phyloP scores from a whole-genome alignment of 2,113 vertebrate genomes.

The Urocynchramus pylzowi region DNA sequence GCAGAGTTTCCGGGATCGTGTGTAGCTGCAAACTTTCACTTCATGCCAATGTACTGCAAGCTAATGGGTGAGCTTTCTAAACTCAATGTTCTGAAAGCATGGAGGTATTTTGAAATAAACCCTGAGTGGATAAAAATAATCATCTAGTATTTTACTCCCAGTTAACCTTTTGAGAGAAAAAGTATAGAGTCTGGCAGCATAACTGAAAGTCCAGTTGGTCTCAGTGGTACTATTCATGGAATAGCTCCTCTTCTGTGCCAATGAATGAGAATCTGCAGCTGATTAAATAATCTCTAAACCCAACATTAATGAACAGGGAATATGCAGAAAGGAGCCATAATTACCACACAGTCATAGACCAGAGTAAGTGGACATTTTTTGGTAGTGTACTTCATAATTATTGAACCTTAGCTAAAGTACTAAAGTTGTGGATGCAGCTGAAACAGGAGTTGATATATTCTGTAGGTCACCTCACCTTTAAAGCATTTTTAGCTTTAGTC shows the following conservation, averaged over 20 bases:
- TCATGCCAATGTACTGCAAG: background rate
- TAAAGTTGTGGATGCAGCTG: background rate
- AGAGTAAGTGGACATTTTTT: background rate
- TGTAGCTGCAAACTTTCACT: slow-evolving; percentile 60
- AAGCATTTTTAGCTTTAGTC: background rate
- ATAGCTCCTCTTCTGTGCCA: background rate
- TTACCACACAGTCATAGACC: background rate
- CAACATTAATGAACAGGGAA: background rate
- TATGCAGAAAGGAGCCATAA: background rate
- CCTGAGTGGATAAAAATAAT: slow-evolving; percentile 17
- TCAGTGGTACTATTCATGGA: background rate
- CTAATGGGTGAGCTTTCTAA: slow-evolving; percentile 27
- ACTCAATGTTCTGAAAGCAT: background rate
- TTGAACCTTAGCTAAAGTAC: background rate
- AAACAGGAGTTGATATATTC: background rate
- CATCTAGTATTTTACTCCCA: background rate
- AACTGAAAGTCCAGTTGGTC: background rate
- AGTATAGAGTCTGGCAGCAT: background rate
- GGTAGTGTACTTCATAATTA: background rate
- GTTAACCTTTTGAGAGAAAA: background rate
- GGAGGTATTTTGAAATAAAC: slow-evolving; percentile 42
- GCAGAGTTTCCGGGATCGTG: slow-evolving; percentile 42
- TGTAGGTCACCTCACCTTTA: background rate
- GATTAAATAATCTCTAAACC: background rate
- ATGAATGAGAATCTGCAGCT: background rate